phyloP scores from a whole-genome alignment of 2,888 invertebrate genomes.

The Philonicus albiceps region DNA sequence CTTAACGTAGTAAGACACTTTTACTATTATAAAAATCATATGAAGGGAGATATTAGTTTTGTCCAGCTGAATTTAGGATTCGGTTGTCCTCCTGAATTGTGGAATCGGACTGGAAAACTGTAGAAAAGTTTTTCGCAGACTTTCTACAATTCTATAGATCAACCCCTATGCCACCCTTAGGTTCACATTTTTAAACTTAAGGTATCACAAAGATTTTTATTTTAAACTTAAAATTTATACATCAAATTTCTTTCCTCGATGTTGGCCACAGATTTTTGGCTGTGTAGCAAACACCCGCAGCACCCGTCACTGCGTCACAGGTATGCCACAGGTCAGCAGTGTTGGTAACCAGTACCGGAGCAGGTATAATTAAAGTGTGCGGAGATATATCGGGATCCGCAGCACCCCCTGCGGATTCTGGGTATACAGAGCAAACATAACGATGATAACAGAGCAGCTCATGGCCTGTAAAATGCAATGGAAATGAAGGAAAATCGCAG shows the following conservation, averaged over 20 bases:
- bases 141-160: no score
- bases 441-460: not conserved
- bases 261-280: not conserved
- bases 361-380: not conserved
- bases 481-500: slow-evolving; percentile 5
- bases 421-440: not conserved
- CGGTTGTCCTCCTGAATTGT: no score
- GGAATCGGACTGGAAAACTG: no score
- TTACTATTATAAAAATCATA: no score
- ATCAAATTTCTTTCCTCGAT: not conserved
- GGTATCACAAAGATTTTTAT: no score
- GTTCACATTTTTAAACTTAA: no score
- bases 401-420: not conserved
- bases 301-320: not conserved
- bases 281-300: not conserved
- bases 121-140: no score
- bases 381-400: not conserved
- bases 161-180: no score
- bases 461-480: not conserved
- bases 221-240: no score
- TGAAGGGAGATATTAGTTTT: no score
- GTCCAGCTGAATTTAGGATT: no score
- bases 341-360: not conserved
- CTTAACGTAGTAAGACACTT: no score
- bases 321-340: not conserved